These are phyloP conservation scores for Centropristis striata DNA, from an alignment of 2,113 vertebrate species.

Conservation along the genomic window DNA sequence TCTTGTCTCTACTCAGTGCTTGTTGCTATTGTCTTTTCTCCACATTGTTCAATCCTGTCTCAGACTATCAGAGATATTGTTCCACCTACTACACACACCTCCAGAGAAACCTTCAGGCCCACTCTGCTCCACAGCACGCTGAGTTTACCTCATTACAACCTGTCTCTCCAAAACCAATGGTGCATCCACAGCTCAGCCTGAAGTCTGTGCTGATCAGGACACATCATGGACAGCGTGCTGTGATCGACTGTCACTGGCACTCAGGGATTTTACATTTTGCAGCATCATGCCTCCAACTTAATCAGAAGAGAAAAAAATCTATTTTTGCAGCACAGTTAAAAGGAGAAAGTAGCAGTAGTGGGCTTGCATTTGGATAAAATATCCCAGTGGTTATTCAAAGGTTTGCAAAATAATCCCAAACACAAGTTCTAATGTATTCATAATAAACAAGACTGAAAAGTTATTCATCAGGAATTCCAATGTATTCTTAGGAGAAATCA, in stretches of 20 bases:
- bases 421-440: too few species aligned
- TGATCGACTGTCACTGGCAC: slow-evolving; percentile 17
- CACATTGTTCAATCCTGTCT: slow-evolving; percentile 6
- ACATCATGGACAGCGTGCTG: not conserved
- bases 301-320: slow-evolving; percentile 21
- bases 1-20: not conserved
- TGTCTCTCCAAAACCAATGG: not conserved
- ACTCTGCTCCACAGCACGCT: not conserved
- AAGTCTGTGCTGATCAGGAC: slow-evolving; percentile 21
- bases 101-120: slow-evolving; percentile 35
- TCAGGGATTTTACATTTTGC: slow-evolving; percentile 52
- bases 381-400: not conserved
- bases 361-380: slow-evolving; percentile 3
- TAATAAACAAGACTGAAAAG: not conserved
- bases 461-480: not conserved
- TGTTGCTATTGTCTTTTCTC: not conserved
- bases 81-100: slow-evolving; percentile 48
- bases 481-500: not conserved
- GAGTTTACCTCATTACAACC: not conserved
- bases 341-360: not conserved
- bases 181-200: not conserved
- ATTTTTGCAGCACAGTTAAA: slow-evolving; percentile 53
- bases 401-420: too few species aligned
- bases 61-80: slow-evolving; percentile 28
- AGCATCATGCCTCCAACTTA: slow-evolving; percentile 58